Conservation (phyloP, 2,113 vertebrate species). For the Ondatra zibethicus region DNA sequence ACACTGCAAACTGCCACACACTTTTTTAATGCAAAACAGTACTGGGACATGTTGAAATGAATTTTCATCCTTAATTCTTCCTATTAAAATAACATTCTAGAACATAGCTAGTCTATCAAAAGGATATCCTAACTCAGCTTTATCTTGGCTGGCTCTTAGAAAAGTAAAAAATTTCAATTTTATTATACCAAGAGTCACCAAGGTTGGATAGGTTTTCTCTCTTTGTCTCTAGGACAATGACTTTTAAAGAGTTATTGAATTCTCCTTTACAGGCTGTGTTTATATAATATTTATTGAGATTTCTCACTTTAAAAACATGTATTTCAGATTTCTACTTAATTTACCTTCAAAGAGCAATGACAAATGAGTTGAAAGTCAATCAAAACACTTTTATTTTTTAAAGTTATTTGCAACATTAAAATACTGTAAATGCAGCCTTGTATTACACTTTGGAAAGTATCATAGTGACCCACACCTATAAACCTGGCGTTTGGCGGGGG, state of each 20-base stretch:
- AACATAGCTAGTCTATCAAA: not conserved
- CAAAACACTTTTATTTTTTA: not conserved
- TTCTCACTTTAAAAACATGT: not conserved
- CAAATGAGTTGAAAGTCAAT: not conserved
- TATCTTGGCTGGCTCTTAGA: not conserved
- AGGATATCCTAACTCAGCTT: not conserved
- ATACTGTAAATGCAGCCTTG: not conserved
- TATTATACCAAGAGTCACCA: not conserved
- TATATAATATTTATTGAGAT: not conserved
- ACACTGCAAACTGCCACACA: not conserved
- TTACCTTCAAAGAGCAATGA: constrained; percentile 11
- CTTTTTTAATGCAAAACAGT: not conserved
- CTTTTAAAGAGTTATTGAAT: not conserved
- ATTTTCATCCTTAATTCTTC: not conserved
- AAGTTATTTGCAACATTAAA: not conserved
- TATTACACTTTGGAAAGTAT: not conserved
- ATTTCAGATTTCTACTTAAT: not conserved
- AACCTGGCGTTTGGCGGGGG: not conserved
- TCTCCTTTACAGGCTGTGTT: not conserved
- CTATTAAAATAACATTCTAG: not conserved
- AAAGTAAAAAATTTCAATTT: not conserved
- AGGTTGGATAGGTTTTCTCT: not conserved
- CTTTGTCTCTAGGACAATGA: not conserved
- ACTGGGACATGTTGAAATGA: not conserved
- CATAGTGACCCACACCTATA: not conserved